Percentiles rank a stretch among this genome's conserved stretches.
phyloP scores from a whole-genome alignment of 2,888 invertebrate genomes.

The Prenolepis imparis region DNA sequence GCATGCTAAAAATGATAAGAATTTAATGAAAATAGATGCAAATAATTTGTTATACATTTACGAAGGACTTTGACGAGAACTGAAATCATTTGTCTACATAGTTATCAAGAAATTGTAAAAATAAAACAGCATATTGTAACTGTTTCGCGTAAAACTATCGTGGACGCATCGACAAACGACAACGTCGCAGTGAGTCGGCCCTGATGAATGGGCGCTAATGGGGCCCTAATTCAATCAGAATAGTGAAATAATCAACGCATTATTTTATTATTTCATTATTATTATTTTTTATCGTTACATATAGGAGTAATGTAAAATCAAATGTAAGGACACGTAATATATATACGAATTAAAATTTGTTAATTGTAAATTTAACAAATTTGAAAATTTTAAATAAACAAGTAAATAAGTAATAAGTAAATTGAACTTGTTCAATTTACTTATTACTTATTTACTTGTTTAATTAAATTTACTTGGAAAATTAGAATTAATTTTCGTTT shows the following conservation, averaged over 20 bases:
- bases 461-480: no score
- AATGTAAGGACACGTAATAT: not conserved
- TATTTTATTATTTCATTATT: not conserved
- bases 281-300: not conserved
- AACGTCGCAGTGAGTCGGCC: not conserved
- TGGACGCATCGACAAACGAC: not conserved
- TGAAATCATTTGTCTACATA: not conserved
- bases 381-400: not conserved
- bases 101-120: not conserved
- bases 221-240: conserved; percentile 3
- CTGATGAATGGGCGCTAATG: not conserved
- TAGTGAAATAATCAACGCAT: not conserved
- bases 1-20: not conserved
- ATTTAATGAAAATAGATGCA: no score
- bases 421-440: no score
- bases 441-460: no score
- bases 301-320: not conserved
- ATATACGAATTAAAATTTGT: not conserved
- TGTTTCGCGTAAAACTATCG: not conserved
- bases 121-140: conserved; percentile 8
- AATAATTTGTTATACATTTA: not conserved
- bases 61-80: not conserved
- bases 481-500: no score
- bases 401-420: no score
- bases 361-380: not conserved